Conservation (phyloP, 2,113 vertebrate species). For the Notothenia coriiceps region DNA sequence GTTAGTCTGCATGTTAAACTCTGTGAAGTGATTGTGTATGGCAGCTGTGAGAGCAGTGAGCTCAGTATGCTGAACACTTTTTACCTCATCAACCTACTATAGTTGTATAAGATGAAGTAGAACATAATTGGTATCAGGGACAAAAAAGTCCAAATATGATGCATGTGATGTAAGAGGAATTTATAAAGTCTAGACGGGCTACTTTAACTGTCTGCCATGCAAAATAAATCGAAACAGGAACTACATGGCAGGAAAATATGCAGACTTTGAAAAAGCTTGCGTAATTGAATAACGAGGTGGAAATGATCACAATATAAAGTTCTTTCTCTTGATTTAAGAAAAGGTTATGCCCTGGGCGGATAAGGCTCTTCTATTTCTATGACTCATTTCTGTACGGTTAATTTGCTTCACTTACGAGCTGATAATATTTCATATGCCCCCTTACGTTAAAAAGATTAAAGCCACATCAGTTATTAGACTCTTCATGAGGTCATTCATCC, state of each 20-base stretch:
- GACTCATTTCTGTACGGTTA: slow-evolving; percentile 61
- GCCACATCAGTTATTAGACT: slow-evolving; percentile 52
- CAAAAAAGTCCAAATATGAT: slow-evolving; percentile 56
- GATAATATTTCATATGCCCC: slow-evolving; percentile 66
- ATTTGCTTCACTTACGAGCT: slow-evolving; percentile 58
- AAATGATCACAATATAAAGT: slow-evolving; percentile 73
- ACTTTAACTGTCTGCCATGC: slow-evolving; percentile 43
- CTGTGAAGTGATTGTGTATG: slow-evolving; percentile 46
- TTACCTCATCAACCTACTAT: slow-evolving; percentile 16
- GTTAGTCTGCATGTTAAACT: slow-evolving; percentile 45
- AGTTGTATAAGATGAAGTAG: neutral
- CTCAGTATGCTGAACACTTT: slow-evolving; percentile 51
- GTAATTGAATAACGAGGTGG: slow-evolving; percentile 76
- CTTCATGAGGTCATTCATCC: slow-evolving; percentile 66
- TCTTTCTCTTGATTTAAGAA: slow-evolving; percentile 46
- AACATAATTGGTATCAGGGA: slow-evolving; percentile 42
- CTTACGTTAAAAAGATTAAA: slow-evolving; percentile 62
- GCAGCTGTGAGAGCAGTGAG: slow-evolving; percentile 40
- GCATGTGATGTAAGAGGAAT: slow-evolving; percentile 60
- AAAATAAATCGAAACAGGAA: slow-evolving; percentile 57
- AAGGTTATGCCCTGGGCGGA: slow-evolving; percentile 42
- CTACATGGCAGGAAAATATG: slow-evolving; percentile 60
- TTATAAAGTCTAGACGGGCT: slow-evolving; percentile 72
- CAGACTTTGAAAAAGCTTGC: slow-evolving; percentile 63
- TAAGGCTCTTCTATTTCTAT: slow-evolving; percentile 52